Evolutionary conservation across 2,797 vertebrate genomes (phyloP).

Genomic region (Anas bernieri): DNA sequence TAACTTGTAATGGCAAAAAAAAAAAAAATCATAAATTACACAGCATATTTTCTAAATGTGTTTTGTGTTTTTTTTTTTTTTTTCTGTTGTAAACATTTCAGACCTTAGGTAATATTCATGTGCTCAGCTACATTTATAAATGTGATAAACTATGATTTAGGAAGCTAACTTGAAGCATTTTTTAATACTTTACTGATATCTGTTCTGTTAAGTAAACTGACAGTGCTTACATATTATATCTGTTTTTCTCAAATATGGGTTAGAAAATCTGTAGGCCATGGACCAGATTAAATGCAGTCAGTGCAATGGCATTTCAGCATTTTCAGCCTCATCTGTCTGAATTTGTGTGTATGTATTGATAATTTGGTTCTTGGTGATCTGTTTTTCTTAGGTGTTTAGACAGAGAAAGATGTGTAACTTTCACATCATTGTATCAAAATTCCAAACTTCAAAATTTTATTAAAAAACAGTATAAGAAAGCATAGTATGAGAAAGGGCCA

Average conservation of each 20-base stretch:
- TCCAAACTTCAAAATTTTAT: not conserved
- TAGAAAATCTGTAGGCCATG: not conserved
- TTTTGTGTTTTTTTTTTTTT: too few species aligned
- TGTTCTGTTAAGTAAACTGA: not conserved
- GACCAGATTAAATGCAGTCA: not conserved
- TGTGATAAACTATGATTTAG: not conserved
- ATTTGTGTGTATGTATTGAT: not conserved
- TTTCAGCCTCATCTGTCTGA: not conserved
- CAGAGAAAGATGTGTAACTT: not conserved
- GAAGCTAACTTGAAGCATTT: not conserved
- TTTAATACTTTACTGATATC: not conserved
- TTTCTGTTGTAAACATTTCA: not conserved
- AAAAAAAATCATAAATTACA: fast-evolving
- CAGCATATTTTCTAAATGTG: not conserved
- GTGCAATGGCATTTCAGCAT: not conserved
- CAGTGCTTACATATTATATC: not conserved
- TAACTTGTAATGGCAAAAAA: not conserved
- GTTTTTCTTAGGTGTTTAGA: not conserved
- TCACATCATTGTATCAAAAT: not conserved
- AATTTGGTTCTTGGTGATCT: not conserved
- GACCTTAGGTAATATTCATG: fast-evolving
- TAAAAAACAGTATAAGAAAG: not conserved
- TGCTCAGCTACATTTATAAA: fast-evolving
- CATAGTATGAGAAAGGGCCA: not conserved
- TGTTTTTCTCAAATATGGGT: not conserved